Evolutionary conservation across 1,140 invertebrate species (phyloP), one percentile per base, ranked within the genome.

Genomic region (Artemia franciscana): DNA sequence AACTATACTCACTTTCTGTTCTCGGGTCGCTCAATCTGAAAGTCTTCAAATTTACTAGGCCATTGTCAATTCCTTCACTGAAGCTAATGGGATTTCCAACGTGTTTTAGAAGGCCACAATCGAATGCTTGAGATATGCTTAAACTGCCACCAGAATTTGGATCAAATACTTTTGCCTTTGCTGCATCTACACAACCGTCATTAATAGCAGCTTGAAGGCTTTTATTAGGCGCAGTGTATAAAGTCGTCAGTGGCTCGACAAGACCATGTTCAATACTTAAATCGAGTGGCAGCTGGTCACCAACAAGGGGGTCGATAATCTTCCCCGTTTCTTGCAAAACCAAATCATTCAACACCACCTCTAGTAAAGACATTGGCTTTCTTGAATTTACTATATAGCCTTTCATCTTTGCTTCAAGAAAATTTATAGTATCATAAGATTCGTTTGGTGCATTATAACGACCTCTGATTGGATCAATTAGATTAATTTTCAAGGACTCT

Each of bases 261-360:
- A 91, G 76, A 61, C 82, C 81, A 27, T 72, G 76, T 66, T 80
- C 74, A 51, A 94, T 79, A 1, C 86, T 84, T 68, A 84, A 79
- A 23, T 76, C 74, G 1, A 91, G 69, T 69, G 86, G 80, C 51
- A 85, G 71, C 67, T 78, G 81, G 67, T 84, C 80, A 24, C 83
- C 84, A 5, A 78, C 78, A 21, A 73, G 74, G 2, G 86, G 85
- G 76, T 88, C 84, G 7, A 82, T 78, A 67, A 92, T 84, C 71
- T 84, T 82, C 24, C 87, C 88, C 26, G 80, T 84, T 64, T 87
- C 82, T 0, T 81, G 76, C 65, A 83, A 78, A 68, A 88, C 88
- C 5, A 93, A 74, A 59, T 80, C 78, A 69, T 83, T 85, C 60
- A 79, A 79, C 4, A 92, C 77, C 12, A 85, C 82, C 68, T 89